A percentile compares a stretch with the other conserved stretches of the same genome.
Evolutionary conservation across 2,113 vertebrate genomes (phyloP).

Genomic region (Chaenogobius annularis): DNA sequence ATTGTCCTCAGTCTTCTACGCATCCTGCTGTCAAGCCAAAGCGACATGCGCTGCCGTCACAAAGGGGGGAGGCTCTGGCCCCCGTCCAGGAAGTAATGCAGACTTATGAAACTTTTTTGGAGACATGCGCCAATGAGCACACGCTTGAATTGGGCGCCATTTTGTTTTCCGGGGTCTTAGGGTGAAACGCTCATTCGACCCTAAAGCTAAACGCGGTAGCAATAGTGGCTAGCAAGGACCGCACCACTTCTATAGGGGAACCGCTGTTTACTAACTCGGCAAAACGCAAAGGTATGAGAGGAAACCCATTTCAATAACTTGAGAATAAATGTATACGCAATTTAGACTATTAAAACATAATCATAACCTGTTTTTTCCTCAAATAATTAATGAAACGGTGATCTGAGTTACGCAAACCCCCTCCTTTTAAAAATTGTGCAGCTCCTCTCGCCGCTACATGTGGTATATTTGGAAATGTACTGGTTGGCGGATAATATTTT

Average conservation of each 20-base stretch:
- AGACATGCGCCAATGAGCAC: too few species aligned
- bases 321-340: not conserved
- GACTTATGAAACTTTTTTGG: too few species aligned
- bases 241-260: slow-evolving; percentile 46
- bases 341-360: not conserved
- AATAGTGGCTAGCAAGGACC: not conserved
- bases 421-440: not conserved
- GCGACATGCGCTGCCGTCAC: too few species aligned
- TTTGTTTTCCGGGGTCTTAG: too few species aligned
- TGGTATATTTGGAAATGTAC: not conserved
- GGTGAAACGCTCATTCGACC: too few species aligned
- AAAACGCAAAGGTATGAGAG: slow-evolving; percentile 47
- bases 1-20: too few species aligned
- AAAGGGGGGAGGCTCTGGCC: too few species aligned
- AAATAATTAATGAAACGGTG: not conserved
- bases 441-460: not conserved
- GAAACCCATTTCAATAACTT: not conserved
- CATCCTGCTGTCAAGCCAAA: too few species aligned
- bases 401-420: not conserved
- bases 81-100: too few species aligned
- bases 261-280: slow-evolving; percentile 11
- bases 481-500: not conserved
- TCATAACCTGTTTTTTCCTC: not conserved
- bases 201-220: not conserved
- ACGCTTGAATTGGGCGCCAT: too few species aligned